These are phyloP conservation scores for Odontophorus gujanensis DNA, from an alignment of 2,113 vertebrate genomes.

Conservation along the genomic window DNA sequence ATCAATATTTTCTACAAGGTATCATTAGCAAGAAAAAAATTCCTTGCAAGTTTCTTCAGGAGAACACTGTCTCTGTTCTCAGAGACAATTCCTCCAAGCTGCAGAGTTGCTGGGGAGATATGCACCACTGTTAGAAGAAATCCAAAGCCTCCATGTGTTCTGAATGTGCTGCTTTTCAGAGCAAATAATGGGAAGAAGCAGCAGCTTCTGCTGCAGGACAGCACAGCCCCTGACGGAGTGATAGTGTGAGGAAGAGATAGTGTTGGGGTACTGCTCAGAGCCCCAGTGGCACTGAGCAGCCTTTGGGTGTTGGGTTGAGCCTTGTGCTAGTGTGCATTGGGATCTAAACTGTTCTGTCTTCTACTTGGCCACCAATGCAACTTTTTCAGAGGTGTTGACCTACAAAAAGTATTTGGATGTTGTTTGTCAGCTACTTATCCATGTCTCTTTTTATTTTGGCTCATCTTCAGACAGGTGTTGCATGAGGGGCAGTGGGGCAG, in stretches of 20 bases:
- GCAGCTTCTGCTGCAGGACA: not conserved
- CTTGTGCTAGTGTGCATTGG: not conserved
- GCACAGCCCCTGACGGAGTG: fast-evolving
- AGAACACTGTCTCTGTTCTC: not conserved
- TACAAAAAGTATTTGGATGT: not conserved
- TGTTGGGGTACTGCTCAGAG: not conserved
- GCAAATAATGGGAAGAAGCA: not conserved
- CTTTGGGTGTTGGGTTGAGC: not conserved
- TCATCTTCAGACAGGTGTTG: not conserved
- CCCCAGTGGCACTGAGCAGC: not conserved
- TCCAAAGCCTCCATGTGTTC: fast-evolving
- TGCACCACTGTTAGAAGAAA: fast-evolving
- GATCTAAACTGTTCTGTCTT: not conserved
- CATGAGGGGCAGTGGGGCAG: not conserved
- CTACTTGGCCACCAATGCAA: not conserved
- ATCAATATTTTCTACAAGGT: not conserved
- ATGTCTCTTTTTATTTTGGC: not conserved
- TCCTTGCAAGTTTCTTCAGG: not conserved
- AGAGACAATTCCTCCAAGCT: not conserved
- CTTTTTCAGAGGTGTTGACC: not conserved
- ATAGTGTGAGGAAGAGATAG: too few relatives aligned
- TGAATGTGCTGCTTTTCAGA: not conserved
- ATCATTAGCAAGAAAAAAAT: not conserved
- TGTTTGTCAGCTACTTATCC: not conserved
- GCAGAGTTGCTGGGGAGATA: not conserved